Evolutionary conservation across 1,140 invertebrate species (phyloP), one percentile per base, ranked within the genome.

Genomic region (Druon quercuslanigerum): DNA sequence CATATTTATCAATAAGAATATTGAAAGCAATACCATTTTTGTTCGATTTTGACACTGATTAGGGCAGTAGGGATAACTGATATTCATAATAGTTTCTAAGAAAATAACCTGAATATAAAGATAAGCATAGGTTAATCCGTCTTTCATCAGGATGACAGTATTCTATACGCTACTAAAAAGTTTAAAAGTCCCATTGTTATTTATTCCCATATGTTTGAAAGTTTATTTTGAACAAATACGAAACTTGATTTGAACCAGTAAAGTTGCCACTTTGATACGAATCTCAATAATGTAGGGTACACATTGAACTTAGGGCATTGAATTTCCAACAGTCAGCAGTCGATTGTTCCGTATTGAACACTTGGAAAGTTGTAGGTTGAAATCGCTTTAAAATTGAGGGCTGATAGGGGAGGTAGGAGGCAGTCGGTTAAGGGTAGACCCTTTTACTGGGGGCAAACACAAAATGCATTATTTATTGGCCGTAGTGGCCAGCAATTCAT

Each of bases 391-490:
- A 85, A 86, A 86, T 87, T 85, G 85, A 86, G 76, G 82, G 80
- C 79, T 70, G 54, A 50, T n/a, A 14, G 33, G 40, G 20, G 60
- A 66, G 60, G 25, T 66, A 66, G 57, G 9, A 17, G 52, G 7
- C 20, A 66, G 60, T 33, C 25, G 33, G 25, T 66, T n/a, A 33
- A 33, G 60, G 76, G 83, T 79, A 79, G 82, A 86, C 83, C 86
- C 87, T 87, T 88, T 87, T 88, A 87, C 84, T 83, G 86, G 80
- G 81, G 81, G 84, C 87, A 87, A 88, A 87, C 86, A 88, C 79
- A 80, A 84, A 85, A 88, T 88, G 84, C 87, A 88, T 88, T 88
- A 88, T 88, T 88, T 88, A 88, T 87, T 80, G 83, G 74, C 81
- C 79, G 80, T 81, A 81, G 82, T 83, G 83, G 78, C 79, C 80